These are phyloP conservation scores for Simalia tracyae DNA, from an alignment of 2,797 vertebrate species.

Conservation along the genomic window DNA sequence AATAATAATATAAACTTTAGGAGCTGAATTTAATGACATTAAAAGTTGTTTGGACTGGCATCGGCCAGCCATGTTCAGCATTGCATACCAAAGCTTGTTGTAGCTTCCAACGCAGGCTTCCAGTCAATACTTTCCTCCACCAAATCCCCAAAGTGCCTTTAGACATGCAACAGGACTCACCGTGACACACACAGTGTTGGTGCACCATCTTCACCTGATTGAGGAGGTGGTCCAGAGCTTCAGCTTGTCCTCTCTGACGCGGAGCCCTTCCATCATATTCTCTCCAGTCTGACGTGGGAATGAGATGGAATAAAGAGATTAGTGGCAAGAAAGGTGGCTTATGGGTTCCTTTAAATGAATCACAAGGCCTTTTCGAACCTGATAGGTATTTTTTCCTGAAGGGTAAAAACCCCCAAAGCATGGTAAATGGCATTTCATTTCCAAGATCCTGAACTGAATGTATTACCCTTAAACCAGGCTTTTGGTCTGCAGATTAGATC, in stretches of 20 bases:
- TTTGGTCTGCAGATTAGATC: background rate
- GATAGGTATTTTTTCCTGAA: background rate
- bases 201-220: conserved; percentile 86
- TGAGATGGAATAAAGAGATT: background rate
- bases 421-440: too few species aligned
- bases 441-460: background rate
- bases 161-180: conserved; percentile 69
- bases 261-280: conserved; percentile 80
- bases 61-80: background rate
- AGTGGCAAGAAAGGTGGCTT: background rate
- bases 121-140: background rate
- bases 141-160: background rate
- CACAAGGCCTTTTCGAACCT: background rate
- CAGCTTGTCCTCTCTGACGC: conserved; percentile 80
- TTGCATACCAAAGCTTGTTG: background rate
- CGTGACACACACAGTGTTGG: conserved; percentile 85
- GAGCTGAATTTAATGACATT: too few species aligned
- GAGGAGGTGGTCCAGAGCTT: conserved; percentile 84
- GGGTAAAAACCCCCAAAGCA: too few species aligned
- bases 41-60: background rate
- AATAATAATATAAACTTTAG: background rate
- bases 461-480: background rate
- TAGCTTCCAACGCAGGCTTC: background rate
- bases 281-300: conserved; percentile 80
- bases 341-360: background rate